Evolutionary conservation across 2,888 invertebrate genomes (phyloP).

Genomic region (Ennomos quercinarius): DNA sequence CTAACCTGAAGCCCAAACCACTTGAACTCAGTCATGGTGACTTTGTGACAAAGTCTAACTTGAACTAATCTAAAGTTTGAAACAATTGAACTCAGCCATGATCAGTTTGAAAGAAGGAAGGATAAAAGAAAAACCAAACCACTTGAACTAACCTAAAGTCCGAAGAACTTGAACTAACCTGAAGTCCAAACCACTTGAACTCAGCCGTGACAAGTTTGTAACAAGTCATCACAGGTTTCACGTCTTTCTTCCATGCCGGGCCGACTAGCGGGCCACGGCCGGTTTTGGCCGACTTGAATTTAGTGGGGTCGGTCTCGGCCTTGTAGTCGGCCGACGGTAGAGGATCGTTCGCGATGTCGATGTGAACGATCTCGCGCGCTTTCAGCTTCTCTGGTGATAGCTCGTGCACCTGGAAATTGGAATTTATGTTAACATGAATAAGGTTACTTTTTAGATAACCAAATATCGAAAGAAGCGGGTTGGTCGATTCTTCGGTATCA

Average conservation of each 20-base stretch:
- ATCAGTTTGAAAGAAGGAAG: too few species aligned
- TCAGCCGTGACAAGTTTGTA: constrained; percentile 99
- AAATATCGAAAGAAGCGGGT: too few species aligned
- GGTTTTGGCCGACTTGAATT: constrained; percentile 96
- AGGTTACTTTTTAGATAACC: too few species aligned
- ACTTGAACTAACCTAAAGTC: neutral
- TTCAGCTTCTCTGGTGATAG: constrained; percentile 95
- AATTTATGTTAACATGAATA: too few species aligned
- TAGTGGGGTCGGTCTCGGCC: constrained; percentile 86
- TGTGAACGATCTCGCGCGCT: constrained; percentile 93
- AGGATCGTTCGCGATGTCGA: constrained; percentile 98
- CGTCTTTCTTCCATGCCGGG: constrained; percentile 91
- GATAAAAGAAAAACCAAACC: too few species aligned
- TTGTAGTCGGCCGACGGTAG: constrained; percentile 94
- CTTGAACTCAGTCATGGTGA: too few species aligned
- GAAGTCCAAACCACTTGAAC: constrained; percentile 99
- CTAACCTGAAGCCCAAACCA: too few species aligned
- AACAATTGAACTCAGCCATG: too few species aligned
- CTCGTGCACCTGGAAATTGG: constrained; percentile 93
- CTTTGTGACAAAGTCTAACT: too few species aligned
- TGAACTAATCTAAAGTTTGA: too few species aligned
- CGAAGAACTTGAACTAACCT: constrained; percentile 72
- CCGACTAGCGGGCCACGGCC: constrained; percentile 95
- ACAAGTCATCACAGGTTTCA: constrained; percentile 97
- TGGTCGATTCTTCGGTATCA: too few species aligned